A percentile compares a stretch with the other conserved stretches of the same genome.
These are phyloP conservation scores for Chydorus sphaericus DNA, from an alignment of 2,888 invertebrate genomes.

Conservation along the genomic window DNA sequence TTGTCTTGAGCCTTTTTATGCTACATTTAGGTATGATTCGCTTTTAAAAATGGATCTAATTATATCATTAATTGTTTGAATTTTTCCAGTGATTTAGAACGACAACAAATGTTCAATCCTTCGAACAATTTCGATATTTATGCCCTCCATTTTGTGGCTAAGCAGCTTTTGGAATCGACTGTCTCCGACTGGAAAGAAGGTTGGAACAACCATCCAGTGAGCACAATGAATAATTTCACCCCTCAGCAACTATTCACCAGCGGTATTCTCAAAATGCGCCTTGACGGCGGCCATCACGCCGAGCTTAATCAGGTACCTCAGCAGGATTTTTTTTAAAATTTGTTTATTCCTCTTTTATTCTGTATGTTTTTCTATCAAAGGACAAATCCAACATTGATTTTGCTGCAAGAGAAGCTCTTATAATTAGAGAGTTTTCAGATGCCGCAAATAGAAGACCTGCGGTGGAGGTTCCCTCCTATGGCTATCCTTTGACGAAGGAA, in stretches of 20 bases:
- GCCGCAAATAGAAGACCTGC: no score
- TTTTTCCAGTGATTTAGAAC: not conserved
- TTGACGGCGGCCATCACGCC: not conserved
- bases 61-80: not conserved
- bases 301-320: not conserved
- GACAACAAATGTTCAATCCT: not conserved
- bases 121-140: not conserved
- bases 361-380: no score
- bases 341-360: no score
- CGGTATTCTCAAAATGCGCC: not conserved
- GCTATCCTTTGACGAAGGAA: no score
- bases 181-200: not conserved
- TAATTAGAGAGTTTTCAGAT: no score
- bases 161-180: not conserved
- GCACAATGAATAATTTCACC: not conserved
- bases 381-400: no score
- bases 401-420: no score
- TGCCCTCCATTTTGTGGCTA: not conserved
- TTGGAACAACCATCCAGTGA: not conserved
- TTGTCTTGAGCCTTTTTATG: not conserved
- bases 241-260: not conserved
- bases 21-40: not conserved
- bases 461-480: no score
- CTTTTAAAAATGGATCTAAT: not conserved
- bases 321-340: no score